These are phyloP conservation scores for Gryllus longicercus DNA, from an alignment of 2,888 invertebrate species.

Conservation along the genomic window DNA sequence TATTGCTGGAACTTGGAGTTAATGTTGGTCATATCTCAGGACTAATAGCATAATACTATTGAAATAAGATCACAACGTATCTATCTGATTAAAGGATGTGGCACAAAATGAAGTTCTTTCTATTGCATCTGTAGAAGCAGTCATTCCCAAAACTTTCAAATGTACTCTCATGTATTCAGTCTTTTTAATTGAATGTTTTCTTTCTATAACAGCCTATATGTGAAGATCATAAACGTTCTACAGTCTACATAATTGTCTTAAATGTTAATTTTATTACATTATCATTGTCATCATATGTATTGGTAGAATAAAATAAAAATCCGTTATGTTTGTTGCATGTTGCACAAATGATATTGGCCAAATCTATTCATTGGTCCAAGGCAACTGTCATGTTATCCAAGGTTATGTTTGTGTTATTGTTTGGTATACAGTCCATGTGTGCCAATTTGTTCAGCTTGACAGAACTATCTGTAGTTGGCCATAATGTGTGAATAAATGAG, in stretches of 20 bases:
- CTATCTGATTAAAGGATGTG: too few species aligned
- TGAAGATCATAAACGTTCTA: too few species aligned
- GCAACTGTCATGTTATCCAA: neutral
- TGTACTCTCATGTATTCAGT: too few species aligned
- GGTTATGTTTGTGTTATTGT: neutral
- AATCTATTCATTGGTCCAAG: neutral
- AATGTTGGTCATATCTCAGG: too few species aligned
- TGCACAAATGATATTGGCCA: neutral
- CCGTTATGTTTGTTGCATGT: neutral
- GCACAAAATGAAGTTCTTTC: too few species aligned
- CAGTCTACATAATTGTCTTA: neutral
- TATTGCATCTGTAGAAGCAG: too few species aligned
- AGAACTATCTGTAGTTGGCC: constrained; percentile 9
- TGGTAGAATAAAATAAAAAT: constrained; percentile 3
- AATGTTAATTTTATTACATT: neutral
- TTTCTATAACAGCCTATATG: too few species aligned
- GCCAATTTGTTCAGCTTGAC: neutral
- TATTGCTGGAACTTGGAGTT: too few species aligned
- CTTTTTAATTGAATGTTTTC: too few species aligned
- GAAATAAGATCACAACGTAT: too few species aligned
- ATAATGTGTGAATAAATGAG: neutral
- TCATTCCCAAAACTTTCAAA: too few species aligned
- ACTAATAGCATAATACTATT: too few species aligned
- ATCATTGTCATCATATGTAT: constrained; percentile 11
- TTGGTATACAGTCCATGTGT: neutral